Conservation (phyloP, 2,113 vertebrate species). For the Dipodomys merriami region DNA sequence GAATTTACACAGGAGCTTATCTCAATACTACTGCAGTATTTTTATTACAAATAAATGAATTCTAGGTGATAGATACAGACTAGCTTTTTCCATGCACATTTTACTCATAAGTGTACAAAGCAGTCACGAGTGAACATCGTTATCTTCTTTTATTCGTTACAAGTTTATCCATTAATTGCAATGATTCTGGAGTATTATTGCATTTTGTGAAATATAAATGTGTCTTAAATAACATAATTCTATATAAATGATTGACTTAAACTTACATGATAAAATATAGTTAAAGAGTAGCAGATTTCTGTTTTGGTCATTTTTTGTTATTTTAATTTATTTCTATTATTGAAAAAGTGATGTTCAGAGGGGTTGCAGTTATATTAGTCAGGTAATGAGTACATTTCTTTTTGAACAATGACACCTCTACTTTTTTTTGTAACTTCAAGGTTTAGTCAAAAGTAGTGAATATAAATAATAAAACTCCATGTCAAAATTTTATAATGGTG, state of each 20-base stretch:
- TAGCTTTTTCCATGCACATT: background rate
- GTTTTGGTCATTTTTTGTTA: background rate
- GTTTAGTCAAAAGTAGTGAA: background rate
- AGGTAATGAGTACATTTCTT: no score
- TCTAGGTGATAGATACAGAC: background rate
- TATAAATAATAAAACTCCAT: conserved; percentile 11
- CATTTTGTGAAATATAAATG: conserved; percentile 23
- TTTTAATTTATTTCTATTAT: no score
- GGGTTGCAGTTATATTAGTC: no score
- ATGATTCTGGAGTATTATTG: background rate
- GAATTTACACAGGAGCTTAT: background rate
- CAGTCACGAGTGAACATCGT: background rate
- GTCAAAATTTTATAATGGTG: background rate
- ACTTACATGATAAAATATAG: conserved; percentile 25
- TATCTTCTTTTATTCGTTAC: background rate
- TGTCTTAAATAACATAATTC: conserved; percentile 17
- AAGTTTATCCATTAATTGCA: conserved; percentile 8
- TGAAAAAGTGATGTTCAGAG: no score
- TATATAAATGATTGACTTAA: conserved; percentile 25
- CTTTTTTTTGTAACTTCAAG: conserved; percentile 23
- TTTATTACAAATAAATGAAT: background rate
- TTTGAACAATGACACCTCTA: no score
- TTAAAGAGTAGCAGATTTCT: background rate
- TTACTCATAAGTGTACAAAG: conserved; percentile 36
- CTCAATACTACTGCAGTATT: background rate